Conservation (phyloP, 2,888 invertebrate genomes). For the Aelia acuminata region DNA sequence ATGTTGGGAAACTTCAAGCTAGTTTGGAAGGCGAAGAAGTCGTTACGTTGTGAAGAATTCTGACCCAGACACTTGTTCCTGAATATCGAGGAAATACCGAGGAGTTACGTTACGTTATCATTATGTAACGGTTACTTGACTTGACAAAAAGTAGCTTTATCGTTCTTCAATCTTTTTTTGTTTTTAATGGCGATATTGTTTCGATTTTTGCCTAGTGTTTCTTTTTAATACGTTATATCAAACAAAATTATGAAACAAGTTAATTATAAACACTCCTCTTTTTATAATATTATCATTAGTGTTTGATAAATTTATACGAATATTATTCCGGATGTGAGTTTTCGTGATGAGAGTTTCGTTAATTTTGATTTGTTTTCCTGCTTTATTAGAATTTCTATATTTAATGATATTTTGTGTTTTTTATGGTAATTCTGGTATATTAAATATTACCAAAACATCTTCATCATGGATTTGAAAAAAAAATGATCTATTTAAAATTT, state of each 20-base stretch:
- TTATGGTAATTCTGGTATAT: too few relatives aligned
- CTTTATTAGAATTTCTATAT: too few relatives aligned
- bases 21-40: background rate
- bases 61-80: background rate
- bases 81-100: background rate
- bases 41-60: background rate
- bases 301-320: too few relatives aligned
- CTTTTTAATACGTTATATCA: background rate
- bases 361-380: too few relatives aligned
- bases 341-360: too few relatives aligned
- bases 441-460: too few relatives aligned
- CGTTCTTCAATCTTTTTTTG: background rate
- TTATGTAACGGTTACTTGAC: background rate
- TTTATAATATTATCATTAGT: too few relatives aligned
- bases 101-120: background rate
- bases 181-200: background rate
- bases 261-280: too few relatives aligned
- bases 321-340: too few relatives aligned
- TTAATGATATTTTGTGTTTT: too few relatives aligned
- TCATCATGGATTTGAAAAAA: too few relatives aligned
- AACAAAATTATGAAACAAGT: background rate
- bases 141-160: background rate
- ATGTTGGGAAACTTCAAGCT: background rate
- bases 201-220: background rate
- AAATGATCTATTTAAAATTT: too few relatives aligned